These are phyloP conservation scores for Calosoma granatense DNA, from an alignment of 1,140 invertebrate genomes.

Conservation along the genomic window DNA sequence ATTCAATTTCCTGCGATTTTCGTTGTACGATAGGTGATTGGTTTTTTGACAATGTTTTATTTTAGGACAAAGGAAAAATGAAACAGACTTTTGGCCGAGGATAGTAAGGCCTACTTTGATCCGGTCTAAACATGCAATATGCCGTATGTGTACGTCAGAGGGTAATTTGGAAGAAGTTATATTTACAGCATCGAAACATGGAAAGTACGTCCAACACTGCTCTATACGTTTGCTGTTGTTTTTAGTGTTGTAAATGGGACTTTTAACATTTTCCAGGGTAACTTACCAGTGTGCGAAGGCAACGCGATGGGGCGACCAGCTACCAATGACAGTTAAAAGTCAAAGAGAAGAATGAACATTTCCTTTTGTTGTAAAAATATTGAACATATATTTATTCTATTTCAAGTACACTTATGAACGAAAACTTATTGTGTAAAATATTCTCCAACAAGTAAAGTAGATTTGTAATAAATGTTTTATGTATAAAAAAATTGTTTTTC, in stretches of 20 bases:
- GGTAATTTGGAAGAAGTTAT: conserved; percentile 68
- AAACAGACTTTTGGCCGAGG: conserved; percentile 60
- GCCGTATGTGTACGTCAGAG: conserved; percentile 61
- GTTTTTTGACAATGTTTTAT: conserved; percentile 12
- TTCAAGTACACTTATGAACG: no score
- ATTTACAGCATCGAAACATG: conserved; percentile 62
- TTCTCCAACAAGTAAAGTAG: no score
- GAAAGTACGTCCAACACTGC: conserved; percentile 51
- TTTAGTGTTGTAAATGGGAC: conserved; percentile 18
- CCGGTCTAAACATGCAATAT: conserved; percentile 59
- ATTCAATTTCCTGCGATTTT: conserved; percentile 13
- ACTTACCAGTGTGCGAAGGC: conserved; percentile 58
- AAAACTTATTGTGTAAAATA: no score
- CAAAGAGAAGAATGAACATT: no score
- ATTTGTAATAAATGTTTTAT: no score
- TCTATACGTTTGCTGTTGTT: conserved; percentile 10
- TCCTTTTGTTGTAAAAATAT: no score
- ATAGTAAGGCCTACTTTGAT: conserved; percentile 56
- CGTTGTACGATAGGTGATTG: background rate
- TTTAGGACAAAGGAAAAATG: conserved; percentile 35
- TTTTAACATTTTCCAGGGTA: conserved; percentile 33
- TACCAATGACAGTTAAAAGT: conserved; percentile 44
- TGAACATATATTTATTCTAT: no score
- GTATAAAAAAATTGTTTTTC: no score
- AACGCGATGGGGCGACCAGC: conserved; percentile 61